A percentile compares a stretch with the other conserved stretches of the same genome.
phyloP scores from a whole-genome alignment of 2,113 vertebrate genomes.

The Scortum barcoo region DNA sequence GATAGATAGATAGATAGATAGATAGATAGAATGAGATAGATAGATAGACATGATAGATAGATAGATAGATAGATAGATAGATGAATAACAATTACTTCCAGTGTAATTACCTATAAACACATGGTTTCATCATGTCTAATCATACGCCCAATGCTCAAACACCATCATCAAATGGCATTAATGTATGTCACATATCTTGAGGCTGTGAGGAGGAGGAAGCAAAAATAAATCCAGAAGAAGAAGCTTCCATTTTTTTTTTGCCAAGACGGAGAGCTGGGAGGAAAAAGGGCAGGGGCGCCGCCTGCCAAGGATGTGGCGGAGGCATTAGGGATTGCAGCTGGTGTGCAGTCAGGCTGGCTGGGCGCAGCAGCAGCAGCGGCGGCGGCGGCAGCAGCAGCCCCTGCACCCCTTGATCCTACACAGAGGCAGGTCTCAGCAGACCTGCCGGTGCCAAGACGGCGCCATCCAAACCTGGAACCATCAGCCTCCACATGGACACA shows the following conservation, averaged over 20 bases:
- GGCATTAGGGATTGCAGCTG: constrained; percentile 76
- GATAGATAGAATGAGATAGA: no score
- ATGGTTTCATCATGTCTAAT: constrained; percentile 32
- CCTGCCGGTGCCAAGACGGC: constrained; percentile 75
- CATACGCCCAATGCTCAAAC: constrained; percentile 26
- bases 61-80: no score
- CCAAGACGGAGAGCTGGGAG: constrained; percentile 54
- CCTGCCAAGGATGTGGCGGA: constrained; percentile 75
- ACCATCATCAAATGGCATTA: constrained; percentile 26
- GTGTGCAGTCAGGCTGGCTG: constrained; percentile 67
- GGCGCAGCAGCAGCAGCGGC: constrained; percentile 53
- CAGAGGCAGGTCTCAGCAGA: constrained; percentile 80
- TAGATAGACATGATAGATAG: no score
- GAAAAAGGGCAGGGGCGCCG: constrained; percentile 60
- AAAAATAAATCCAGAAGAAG: constrained; percentile 43
- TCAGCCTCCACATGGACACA: constrained; percentile 73
- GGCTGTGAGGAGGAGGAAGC: constrained; percentile 7
- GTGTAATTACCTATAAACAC: constrained; percentile 52
- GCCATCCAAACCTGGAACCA: constrained; percentile 73
- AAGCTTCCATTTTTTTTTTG: constrained; percentile 48
- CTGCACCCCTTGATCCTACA: constrained; percentile 80
- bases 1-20: no score
- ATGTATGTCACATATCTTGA: constrained; percentile 36
- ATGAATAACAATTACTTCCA: constrained; percentile 36
- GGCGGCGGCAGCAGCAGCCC: constrained; percentile 56